phyloP scores from a whole-genome alignment of 2,888 invertebrate genomes.

The Leptogaster cylindrica region DNA sequence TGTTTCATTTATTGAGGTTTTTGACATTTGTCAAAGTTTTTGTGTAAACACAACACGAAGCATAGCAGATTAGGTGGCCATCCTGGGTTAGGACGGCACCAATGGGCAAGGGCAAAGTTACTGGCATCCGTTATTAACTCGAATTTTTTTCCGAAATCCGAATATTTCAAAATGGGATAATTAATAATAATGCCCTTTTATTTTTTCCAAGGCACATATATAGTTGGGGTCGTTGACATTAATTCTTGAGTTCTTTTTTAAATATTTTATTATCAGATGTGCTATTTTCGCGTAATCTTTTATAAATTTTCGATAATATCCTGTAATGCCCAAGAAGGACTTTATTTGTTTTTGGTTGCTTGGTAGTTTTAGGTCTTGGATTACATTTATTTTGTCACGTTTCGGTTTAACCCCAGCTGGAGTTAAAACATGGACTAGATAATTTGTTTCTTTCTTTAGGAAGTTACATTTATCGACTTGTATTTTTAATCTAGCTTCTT shows the following conservation, averaged over 20 bases:
- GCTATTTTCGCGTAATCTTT: constrained; percentile 29
- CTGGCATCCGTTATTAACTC: constrained; percentile 44
- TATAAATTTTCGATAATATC: constrained; percentile 48
- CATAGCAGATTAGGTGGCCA: constrained; percentile 34
- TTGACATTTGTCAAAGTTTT: too few relatives aligned
- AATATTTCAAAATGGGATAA: constrained; percentile 42
- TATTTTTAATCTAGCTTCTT: constrained; percentile 24
- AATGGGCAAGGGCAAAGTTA: constrained; percentile 32
- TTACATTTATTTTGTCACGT: constrained; percentile 50
- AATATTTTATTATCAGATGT: constrained; percentile 25
- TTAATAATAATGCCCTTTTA: constrained; percentile 43
- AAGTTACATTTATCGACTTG: constrained; percentile 13
- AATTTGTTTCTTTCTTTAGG: constrained; percentile 14
- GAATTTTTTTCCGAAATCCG: constrained; percentile 39
- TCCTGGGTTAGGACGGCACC: constrained; percentile 41
- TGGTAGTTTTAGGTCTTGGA: constrained; percentile 40
- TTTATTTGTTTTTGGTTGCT: constrained; percentile 49
- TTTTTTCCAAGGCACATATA: constrained; percentile 43
- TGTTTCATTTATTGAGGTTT: too few relatives aligned
- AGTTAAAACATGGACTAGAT: constrained; percentile 50
- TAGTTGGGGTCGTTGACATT: constrained; percentile 36
- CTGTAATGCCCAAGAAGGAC: constrained; percentile 49
- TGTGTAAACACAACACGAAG: too few relatives aligned
- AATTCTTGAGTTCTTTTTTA: constrained; percentile 44
- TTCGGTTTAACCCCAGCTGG: constrained; percentile 52